These are phyloP conservation scores for Sapajus apella DNA, from an alignment of 2,113 vertebrate genomes.

Conservation along the genomic window DNA sequence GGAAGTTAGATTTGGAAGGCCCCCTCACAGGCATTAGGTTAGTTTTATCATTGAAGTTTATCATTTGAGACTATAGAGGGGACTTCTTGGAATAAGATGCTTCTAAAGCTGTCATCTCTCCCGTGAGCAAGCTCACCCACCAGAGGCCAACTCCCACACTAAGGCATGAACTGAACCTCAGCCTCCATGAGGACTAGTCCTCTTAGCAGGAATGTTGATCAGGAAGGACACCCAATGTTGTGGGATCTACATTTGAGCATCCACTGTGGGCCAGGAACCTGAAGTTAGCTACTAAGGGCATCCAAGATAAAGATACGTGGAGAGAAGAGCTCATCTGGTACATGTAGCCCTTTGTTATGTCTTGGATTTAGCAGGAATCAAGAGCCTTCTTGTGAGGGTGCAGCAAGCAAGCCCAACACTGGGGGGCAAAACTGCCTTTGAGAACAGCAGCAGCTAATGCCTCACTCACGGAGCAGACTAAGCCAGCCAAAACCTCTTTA, in stretches of 20 bases:
- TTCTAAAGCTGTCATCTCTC: background rate
- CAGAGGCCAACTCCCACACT: background rate
- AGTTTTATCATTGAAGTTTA: too few species aligned
- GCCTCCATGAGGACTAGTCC: background rate
- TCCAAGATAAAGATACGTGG: accelerated
- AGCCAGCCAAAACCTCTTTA: too few species aligned
- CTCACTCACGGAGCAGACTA: accelerated
- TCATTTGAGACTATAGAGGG: accelerated
- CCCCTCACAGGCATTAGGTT: too few species aligned
- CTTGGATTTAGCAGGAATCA: background rate
- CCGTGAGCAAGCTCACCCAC: background rate
- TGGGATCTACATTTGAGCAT: background rate
- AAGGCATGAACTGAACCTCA: background rate
- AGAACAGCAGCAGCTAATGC: background rate
- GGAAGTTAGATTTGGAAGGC: background rate
- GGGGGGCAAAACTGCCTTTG: background rate
- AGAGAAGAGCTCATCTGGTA: background rate
- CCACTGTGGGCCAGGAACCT: background rate
- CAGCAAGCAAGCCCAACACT: background rate
- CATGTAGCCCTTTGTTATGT: background rate
- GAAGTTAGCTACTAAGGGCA: background rate
- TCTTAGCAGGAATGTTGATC: too few species aligned
- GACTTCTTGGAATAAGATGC: background rate
- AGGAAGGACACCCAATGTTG: background rate
- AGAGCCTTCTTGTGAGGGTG: too few species aligned